A percentile compares a stretch with the other conserved stretches of the same genome.
phyloP scores from a whole-genome alignment of 2,888 invertebrate species.

The Asteroscopus sphinx region DNA sequence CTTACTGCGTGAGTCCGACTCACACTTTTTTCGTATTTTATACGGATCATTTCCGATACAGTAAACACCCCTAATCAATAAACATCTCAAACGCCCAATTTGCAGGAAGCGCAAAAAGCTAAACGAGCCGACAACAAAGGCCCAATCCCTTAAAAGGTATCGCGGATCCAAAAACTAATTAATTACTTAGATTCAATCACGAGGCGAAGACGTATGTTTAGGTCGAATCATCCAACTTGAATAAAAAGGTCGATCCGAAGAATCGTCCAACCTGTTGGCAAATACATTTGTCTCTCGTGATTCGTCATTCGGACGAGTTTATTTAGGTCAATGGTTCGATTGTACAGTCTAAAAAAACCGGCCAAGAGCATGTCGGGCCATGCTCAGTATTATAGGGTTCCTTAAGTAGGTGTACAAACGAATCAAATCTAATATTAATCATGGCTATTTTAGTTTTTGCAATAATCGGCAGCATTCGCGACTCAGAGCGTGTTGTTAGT shows the following conservation, averaged over 20 bases:
- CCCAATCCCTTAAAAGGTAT: conserved; percentile 49
- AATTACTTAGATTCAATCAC: conserved; percentile 67
- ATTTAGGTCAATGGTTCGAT: conserved; percentile 63
- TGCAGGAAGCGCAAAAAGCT: conserved; percentile 43
- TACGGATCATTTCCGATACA: too few species aligned
- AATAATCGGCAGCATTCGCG: too few species aligned
- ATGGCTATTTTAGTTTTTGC: too few species aligned
- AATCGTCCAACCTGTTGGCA: conserved; percentile 69
- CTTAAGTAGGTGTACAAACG: too few species aligned
- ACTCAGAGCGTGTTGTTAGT: too few species aligned
- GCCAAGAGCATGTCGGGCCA: too few species aligned
- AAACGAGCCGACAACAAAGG: conserved; percentile 44
- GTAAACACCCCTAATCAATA: conserved; percentile 24
- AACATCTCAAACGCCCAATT: conserved; percentile 51
- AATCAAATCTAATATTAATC: too few species aligned
- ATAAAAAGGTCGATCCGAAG: conserved; percentile 60
- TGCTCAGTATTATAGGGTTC: too few species aligned
- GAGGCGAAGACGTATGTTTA: conserved; percentile 56
- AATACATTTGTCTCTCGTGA: conserved; percentile 51
- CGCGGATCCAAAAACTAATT: conserved; percentile 64
- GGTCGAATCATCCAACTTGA: conserved; percentile 14
- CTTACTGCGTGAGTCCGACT: too few species aligned
- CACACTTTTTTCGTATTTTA: too few species aligned
- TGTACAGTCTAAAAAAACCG: too few species aligned
- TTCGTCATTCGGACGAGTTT: conserved; percentile 62